phyloP scores from a whole-genome alignment of 2,797 vertebrate genomes.

The Urosaurus nigricauda region DNA sequence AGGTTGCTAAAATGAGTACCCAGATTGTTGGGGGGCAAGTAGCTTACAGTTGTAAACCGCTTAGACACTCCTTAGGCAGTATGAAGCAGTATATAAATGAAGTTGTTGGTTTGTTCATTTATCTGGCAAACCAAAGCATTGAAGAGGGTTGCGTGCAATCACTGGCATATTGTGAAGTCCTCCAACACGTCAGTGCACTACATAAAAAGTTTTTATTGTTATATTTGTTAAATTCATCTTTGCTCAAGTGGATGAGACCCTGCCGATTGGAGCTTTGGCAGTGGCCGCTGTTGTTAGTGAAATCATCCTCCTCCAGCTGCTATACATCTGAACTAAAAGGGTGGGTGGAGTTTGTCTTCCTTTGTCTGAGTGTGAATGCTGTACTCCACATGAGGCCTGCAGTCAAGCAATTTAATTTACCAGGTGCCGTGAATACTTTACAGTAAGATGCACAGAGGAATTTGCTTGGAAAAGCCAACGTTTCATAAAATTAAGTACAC shows the following conservation, averaged over 20 bases:
- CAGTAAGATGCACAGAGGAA: constrained; percentile 8
- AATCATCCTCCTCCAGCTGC: constrained; percentile 11
- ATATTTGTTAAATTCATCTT: not conserved
- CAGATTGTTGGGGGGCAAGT: no score
- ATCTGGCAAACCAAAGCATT: not conserved
- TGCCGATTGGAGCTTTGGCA: not conserved
- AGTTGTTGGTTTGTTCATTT: no score
- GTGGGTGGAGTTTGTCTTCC: not conserved
- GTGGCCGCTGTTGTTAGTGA: not conserved
- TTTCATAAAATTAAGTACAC: constrained; percentile 20
- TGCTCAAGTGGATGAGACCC: not conserved
- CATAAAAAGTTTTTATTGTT: not conserved
- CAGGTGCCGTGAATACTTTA: constrained; percentile 17
- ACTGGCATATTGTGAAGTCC: no score
- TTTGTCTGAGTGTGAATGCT: constrained; percentile 2
- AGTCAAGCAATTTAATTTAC: constrained; percentile 17
- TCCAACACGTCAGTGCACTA: not conserved
- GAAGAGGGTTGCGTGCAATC: not conserved
- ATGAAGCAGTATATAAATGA: no score
- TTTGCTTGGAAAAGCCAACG: not conserved
- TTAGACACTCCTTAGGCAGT: no score
- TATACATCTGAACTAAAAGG: not conserved
- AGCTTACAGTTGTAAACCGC: no score
- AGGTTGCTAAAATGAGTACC: no score
- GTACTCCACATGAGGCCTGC: not conserved